Evolutionary conservation across 2,113 vertebrate species (phyloP).

Genomic region (Piprites chloris): DNA sequence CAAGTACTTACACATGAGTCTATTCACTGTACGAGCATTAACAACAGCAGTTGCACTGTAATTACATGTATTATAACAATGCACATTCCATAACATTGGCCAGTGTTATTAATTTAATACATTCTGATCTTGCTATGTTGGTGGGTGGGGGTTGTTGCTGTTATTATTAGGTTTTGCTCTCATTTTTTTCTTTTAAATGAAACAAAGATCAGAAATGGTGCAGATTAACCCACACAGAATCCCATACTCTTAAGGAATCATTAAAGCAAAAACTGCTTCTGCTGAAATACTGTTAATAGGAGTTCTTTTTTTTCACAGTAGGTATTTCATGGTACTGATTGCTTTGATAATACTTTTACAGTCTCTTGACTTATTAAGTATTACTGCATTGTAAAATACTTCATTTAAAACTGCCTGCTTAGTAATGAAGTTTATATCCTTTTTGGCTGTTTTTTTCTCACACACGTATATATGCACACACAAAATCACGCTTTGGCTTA

Average conservation of each 20-base stretch:
- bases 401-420: slow-evolving; percentile 32
- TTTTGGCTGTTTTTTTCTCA: slow-evolving; percentile 2
- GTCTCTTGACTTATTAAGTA: slow-evolving; percentile 50
- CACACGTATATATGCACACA: not conserved
- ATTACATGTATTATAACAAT: slow-evolving; percentile 38
- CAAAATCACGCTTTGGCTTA: not conserved
- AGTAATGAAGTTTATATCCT: slow-evolving; percentile 44
- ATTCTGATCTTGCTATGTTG: not conserved
- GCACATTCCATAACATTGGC: slow-evolving; percentile 2
- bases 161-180: not conserved
- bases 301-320: slow-evolving; percentile 13
- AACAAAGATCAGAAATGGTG: slow-evolving; percentile 47
- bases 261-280: slow-evolving; percentile 67
- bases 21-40: slow-evolving; percentile 21
- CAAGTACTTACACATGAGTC: slow-evolving; percentile 7
- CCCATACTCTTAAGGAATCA: slow-evolving; percentile 40
- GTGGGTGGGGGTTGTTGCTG: not conserved
- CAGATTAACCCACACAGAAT: slow-evolving; percentile 58
- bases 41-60: not conserved
- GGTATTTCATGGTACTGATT: slow-evolving; percentile 58
- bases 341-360: slow-evolving; percentile 51
- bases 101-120: slow-evolving; percentile 13
- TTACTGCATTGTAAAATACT: slow-evolving; percentile 46
- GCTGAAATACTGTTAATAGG: slow-evolving; percentile 40
- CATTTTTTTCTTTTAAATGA: not conserved